These are phyloP conservation scores for Sarcophaga caerulescens DNA, from an alignment of 2,888 invertebrate species.

Conservation along the genomic window DNA sequence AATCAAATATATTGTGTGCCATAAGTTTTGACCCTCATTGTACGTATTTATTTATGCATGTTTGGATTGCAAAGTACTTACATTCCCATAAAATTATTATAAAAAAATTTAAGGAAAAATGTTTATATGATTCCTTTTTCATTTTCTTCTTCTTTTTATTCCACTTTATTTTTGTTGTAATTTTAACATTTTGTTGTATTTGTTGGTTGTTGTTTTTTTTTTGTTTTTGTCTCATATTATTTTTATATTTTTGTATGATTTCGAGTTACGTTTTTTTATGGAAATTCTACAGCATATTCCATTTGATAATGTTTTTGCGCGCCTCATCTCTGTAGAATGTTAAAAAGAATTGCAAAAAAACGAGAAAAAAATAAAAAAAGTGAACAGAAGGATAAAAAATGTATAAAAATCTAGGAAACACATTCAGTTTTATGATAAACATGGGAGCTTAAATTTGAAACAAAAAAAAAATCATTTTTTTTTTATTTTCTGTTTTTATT, in stretches of 20 bases:
- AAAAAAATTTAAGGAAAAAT: slow-evolving; percentile 30
- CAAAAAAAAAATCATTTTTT: slow-evolving; percentile 1
- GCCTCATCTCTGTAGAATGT: slow-evolving; percentile 36
- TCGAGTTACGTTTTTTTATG: slow-evolving; percentile 37
- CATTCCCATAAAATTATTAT: slow-evolving; percentile 52
- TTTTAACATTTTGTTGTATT: slow-evolving; percentile 38
- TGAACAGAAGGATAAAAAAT: neutral
- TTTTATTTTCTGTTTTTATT: slow-evolving; percentile 13
- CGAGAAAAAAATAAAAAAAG: neutral
- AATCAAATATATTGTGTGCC: too few species aligned
- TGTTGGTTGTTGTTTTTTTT: slow-evolving; percentile 14
- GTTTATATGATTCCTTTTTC: slow-evolving; percentile 18
- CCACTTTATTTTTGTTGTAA: neutral
- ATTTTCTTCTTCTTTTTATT: neutral
- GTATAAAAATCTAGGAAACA: slow-evolving; percentile 49
- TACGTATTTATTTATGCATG: slow-evolving; percentile 32
- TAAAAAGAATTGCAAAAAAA: neutral
- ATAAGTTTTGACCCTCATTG: slow-evolving; percentile 2
- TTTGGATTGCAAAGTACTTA: slow-evolving; percentile 47
- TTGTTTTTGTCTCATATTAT: neutral
- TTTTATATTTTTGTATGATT: slow-evolving; percentile 40
- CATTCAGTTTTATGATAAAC: slow-evolving; percentile 61
- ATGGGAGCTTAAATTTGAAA: slow-evolving; percentile 58
- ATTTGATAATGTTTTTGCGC: slow-evolving; percentile 51
- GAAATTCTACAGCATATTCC: slow-evolving; percentile 32